Conservation (phyloP, 1,140 invertebrate species). For the Sitodiplosis mosellana region DNA sequence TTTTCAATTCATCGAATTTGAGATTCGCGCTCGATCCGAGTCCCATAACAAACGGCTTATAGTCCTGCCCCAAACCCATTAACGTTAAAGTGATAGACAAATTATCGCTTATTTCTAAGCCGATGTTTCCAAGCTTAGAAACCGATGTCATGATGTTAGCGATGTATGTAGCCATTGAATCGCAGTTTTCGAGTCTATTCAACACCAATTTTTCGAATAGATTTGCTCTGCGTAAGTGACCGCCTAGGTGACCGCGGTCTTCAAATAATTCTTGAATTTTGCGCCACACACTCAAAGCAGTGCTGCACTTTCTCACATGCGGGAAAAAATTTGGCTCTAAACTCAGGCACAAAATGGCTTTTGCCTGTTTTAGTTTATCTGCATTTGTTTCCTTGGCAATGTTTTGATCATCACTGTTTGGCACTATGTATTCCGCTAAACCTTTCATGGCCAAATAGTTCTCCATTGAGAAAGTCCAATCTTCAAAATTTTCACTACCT, state of each 20-base stretch:
- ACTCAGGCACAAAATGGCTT: too few relatives aligned
- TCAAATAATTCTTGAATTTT: not conserved
- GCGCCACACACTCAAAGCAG: not conserved
- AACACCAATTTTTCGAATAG: not conserved
- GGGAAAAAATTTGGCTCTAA: too few relatives aligned
- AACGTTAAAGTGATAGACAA: slow-evolving; percentile 19
- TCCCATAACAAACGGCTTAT: slow-evolving; percentile 20
- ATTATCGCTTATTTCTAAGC: slow-evolving; percentile 10
- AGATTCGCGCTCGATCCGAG: slow-evolving; percentile 3
- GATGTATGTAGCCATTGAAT: not conserved
- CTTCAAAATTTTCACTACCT: too few relatives aligned
- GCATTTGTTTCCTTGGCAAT: too few relatives aligned
- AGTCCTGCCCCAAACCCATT: slow-evolving; percentile 18
- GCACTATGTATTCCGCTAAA: too few relatives aligned
- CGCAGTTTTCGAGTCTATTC: not conserved
- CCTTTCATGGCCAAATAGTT: too few relatives aligned
- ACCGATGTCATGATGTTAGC: not conserved
- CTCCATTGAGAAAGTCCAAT: too few relatives aligned
- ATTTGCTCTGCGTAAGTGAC: not conserved
- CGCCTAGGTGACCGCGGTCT: not conserved
- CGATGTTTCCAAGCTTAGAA: slow-evolving; percentile 4
- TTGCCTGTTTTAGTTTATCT: too few relatives aligned
- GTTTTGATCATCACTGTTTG: too few relatives aligned
- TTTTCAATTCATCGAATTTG: too few relatives aligned
- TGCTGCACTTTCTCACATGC: not conserved